Conservation (phyloP, 2,113 vertebrate genomes). For the Laticauda colubrina region DNA sequence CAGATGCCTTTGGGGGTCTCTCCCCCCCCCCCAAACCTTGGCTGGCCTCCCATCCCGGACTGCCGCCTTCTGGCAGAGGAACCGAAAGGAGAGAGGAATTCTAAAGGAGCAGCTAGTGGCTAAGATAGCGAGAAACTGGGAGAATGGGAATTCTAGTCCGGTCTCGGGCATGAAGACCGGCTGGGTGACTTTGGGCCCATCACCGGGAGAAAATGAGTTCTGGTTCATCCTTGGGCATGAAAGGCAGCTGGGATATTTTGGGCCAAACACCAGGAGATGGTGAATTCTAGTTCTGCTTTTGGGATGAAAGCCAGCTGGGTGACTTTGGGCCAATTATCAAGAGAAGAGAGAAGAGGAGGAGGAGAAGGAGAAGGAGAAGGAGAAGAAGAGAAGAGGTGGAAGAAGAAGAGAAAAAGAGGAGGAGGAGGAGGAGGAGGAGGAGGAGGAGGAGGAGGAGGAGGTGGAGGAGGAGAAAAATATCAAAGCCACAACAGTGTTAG, state of each 20-base stretch:
- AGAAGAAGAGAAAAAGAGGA: no score
- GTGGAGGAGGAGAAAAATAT: not conserved
- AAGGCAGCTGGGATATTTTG: not conserved
- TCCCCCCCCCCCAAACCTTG: no score
- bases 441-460: no score
- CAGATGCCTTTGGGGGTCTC: not conserved
- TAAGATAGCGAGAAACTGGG: not conserved
- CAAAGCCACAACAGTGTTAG: not conserved
- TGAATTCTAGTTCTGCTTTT: not conserved
- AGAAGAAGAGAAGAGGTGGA: not conserved
- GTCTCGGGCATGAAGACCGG: not conserved
- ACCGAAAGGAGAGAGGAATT: not conserved
- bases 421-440: no score
- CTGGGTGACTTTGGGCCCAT: not conserved
- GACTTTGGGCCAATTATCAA: not conserved
- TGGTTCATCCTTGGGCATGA: not conserved
- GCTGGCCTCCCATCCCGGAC: not conserved
- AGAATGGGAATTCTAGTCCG: not conserved
- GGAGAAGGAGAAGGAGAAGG: not conserved
- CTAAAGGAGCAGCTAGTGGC: not conserved
- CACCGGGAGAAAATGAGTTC: not conserved
- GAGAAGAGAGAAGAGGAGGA: not conserved
- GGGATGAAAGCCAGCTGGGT: not conserved
- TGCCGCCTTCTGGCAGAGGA: constrained; percentile 51
- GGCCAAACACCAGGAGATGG: not conserved